These are phyloP conservation scores for Argyra leucocephala DNA, from an alignment of 2,888 invertebrate genomes.

Conservation along the genomic window DNA sequence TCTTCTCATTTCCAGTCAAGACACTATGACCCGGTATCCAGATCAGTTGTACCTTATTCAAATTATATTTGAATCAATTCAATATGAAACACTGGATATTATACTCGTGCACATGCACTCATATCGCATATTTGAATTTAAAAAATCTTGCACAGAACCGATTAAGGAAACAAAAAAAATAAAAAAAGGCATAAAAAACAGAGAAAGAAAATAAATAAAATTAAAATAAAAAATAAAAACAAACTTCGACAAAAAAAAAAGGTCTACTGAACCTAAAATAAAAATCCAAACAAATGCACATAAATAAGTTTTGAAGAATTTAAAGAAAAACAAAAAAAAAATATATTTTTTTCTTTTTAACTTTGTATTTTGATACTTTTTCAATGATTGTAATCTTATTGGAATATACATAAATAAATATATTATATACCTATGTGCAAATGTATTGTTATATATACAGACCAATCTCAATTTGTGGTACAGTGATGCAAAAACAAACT, in stretches of 20 bases:
- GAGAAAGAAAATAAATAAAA: neutral
- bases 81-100: neutral
- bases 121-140: neutral
- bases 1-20: no score
- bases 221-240: neutral
- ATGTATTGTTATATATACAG: neutral
- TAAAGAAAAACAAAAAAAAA: neutral
- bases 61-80: neutral
- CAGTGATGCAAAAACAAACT: no score
- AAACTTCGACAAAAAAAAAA: neutral
- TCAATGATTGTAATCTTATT: conserved; percentile 3
- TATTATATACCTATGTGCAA: neutral
- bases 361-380: neutral
- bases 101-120: neutral
- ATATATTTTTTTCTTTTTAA: neutral
- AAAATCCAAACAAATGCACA: neutral
- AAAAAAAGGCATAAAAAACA: neutral
- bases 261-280: neutral
- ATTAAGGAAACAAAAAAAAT: neutral
- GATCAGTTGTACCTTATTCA: no score
- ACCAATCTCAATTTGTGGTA: no score
- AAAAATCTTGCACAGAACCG: conserved; percentile 1
- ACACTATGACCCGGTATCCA: no score
- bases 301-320: neutral
- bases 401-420: conserved; percentile 1